These are phyloP conservation scores for Drosophila obscura DNA, from an alignment of 1,140 invertebrate species.

Conservation along the genomic window DNA sequence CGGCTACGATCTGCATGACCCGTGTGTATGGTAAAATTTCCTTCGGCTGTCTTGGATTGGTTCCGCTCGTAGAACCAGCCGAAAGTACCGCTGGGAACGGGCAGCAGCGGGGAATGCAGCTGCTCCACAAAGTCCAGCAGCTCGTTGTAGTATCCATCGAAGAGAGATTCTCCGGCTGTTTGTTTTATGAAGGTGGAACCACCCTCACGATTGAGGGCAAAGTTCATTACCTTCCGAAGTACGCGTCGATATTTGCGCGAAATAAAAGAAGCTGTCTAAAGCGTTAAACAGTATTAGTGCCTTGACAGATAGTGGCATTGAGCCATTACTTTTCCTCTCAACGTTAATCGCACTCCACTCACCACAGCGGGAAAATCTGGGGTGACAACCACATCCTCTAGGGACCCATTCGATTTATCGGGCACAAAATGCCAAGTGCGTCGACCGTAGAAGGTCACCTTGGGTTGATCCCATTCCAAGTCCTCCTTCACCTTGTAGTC, in stretches of 20 bases:
- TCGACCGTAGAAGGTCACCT: constrained; percentile 89
- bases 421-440: constrained; percentile 90
- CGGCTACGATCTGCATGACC: constrained; percentile 86
- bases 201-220: constrained; percentile 85
- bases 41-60: constrained; percentile 88
- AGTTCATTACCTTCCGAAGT: constrained; percentile 85
- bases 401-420: constrained; percentile 88
- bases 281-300: constrained; percentile 36
- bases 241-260: constrained; percentile 84
- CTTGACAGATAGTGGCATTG: constrained; percentile 13
- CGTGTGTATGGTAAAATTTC: constrained; percentile 89
- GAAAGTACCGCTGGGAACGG: constrained; percentile 88
- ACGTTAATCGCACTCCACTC: constrained; percentile 71
- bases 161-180: constrained; percentile 87
- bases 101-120: constrained; percentile 84
- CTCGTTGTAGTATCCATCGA: constrained; percentile 89
- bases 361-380: constrained; percentile 92
- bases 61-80: constrained; percentile 93
- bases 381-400: constrained; percentile 90
- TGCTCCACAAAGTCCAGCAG: constrained; percentile 86
- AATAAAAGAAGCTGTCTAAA: constrained; percentile 87
- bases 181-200: constrained; percentile 86
- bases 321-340: constrained; percentile 84
- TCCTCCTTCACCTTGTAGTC: constrained; percentile 87
- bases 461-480: constrained; percentile 87